phyloP scores from a whole-genome alignment of 2,888 invertebrate species.

The Bhutanitis thaidina region DNA sequence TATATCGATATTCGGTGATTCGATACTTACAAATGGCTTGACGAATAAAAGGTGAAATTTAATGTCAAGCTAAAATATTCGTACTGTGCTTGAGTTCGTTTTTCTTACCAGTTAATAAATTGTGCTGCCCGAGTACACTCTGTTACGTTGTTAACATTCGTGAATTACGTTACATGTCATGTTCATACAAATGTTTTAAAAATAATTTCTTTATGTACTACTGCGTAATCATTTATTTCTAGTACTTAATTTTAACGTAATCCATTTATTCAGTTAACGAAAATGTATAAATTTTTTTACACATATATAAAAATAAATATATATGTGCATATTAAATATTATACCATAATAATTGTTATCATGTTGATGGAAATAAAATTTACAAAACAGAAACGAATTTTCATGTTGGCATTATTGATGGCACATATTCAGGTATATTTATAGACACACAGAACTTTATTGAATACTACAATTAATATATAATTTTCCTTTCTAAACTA shows the following conservation, averaged over 20 bases:
- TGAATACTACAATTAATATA: no score
- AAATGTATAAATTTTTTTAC: conserved; percentile 29
- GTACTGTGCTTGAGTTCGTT: no score
- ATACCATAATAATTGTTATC: conserved; percentile 43
- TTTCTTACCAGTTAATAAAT: no score
- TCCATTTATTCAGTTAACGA: conserved; percentile 5
- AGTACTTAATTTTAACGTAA: conserved; percentile 15
- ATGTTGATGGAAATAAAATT: conserved; percentile 59
- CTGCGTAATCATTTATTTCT: neutral
- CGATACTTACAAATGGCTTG: no score
- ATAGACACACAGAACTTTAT: no score
- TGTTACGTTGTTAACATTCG: neutral
- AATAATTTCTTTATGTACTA: neutral
- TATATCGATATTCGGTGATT: no score
- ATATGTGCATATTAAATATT: conserved; percentile 29
- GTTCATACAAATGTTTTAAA: conserved; percentile 1
- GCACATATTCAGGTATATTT: no score
- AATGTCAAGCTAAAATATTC: no score
- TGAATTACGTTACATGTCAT: neutral
- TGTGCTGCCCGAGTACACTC: no score
- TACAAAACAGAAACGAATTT: conserved; percentile 4
- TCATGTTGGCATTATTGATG: neutral
- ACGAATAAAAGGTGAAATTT: no score
- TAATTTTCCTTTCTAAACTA: no score
- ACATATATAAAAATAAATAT: conserved; percentile 33